Conservation (phyloP, 1,140 invertebrate species). For the Sitophilus oryzae region DNA sequence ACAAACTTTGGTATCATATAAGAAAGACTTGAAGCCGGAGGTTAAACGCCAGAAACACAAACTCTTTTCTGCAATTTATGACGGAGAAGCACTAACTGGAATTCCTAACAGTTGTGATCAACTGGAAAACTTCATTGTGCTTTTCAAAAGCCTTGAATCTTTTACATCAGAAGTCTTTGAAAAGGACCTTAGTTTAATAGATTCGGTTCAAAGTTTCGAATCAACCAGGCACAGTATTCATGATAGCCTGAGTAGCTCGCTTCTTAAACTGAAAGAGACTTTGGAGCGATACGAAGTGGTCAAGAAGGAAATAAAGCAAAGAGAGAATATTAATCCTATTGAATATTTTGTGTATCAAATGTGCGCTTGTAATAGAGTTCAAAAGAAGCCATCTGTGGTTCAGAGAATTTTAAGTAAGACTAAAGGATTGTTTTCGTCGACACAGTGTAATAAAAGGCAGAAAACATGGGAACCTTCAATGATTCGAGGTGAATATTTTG, state of each 20-base stretch:
- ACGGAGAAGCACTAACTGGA: neutral
- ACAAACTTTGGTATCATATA: neutral
- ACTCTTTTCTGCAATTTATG: constrained; percentile 3
- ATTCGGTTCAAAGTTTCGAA: neutral
- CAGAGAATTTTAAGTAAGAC: constrained; percentile 15
- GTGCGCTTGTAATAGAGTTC: constrained; percentile 14
- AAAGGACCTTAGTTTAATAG: neutral
- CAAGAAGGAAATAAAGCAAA: constrained; percentile 5
- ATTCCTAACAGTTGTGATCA: constrained; percentile 7
- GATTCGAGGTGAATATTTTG: no score
- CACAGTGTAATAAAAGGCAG: no score
- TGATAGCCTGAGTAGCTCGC: neutral
- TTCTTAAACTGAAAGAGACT: constrained; percentile 18
- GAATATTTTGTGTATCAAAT: constrained; percentile 22
- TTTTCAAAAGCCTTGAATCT: constrained; percentile 2
- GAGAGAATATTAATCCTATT: constrained; percentile 4
- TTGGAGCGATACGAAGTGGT: constrained; percentile 13
- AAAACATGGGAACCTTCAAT: no score
- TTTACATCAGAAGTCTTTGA: constrained; percentile 2
- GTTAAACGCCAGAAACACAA: neutral
- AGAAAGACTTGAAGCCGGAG: neutral
- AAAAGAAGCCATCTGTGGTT: constrained; percentile 16
- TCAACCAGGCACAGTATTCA: neutral
- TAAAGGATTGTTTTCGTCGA: constrained; percentile 11
- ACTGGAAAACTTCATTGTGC: constrained; percentile 8